Evolutionary conservation across 2,113 vertebrate species (phyloP).

Genomic region (Leucosticte australis): DNA sequence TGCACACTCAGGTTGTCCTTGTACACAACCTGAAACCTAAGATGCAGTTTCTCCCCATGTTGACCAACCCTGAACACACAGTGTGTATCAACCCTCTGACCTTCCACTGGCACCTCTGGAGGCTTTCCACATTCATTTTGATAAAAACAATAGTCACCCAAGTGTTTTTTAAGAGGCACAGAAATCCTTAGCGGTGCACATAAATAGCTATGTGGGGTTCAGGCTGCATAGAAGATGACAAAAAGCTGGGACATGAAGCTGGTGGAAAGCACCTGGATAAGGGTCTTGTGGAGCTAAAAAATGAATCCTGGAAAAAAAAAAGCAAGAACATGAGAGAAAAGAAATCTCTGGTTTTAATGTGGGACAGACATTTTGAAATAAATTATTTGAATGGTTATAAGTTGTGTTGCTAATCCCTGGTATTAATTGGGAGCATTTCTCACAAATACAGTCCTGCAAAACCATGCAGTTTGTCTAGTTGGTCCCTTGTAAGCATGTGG

Average conservation of each 20-base stretch:
- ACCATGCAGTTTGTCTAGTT: neutral
- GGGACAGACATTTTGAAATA: neutral
- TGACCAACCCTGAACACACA: accelerated
- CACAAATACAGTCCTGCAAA: neutral
- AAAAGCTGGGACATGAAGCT: neutral
- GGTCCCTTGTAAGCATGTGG: neutral
- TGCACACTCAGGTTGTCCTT: neutral
- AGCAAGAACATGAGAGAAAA: neutral
- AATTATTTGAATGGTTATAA: neutral
- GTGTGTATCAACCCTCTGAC: accelerated
- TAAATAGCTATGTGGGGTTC: neutral
- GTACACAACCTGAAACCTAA: neutral
- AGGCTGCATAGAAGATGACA: neutral
- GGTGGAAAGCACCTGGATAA: neutral
- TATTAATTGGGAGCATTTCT: neutral
- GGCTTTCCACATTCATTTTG: neutral
- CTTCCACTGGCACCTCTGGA: neutral
- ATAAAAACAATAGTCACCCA: neutral
- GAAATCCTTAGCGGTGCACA: neutral
- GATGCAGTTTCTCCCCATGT: neutral
- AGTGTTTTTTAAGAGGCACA: neutral
- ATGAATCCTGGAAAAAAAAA: neutral
- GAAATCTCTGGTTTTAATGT: neutral
- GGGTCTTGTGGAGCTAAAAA: neutral
- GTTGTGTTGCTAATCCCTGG: neutral